Percentiles rank a stretch among this genome's conserved stretches.
Conservation (phyloP, 2,113 vertebrate genomes). For the Phyllostomus discolor region DNA sequence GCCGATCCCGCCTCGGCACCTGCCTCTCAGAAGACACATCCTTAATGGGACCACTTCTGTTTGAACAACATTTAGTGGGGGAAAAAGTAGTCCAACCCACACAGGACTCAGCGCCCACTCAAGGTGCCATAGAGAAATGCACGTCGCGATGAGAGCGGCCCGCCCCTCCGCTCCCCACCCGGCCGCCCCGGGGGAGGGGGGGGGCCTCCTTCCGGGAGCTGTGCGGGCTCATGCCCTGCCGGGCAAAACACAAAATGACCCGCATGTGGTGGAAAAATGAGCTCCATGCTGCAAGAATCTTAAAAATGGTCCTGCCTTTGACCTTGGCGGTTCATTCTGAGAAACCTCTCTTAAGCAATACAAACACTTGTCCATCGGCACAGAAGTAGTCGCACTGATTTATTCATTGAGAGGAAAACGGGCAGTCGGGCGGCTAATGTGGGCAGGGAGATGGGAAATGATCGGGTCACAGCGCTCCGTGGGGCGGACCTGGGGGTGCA, state of each 20-base stretch:
- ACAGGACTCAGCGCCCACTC: neutral
- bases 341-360: neutral
- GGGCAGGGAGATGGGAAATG: too few species aligned
- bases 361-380: neutral
- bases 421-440: neutral
- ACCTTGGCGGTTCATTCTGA: neutral
- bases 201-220: neutral
- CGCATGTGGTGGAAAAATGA: neutral
- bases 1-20: too few species aligned
- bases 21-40: neutral
- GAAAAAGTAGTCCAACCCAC: neutral
- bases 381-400: neutral
- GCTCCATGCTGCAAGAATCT: neutral
- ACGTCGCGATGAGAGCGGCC: neutral
- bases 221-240: rapidly evolving
- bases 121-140: too few species aligned
- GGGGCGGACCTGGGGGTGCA: neutral
- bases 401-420: neutral
- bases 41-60: neutral
- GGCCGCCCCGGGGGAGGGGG: neutral
- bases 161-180: neutral
- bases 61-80: neutral
- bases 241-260: too few species aligned
- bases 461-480: rapidly evolving
- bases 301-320: neutral